Evolutionary conservation across 1,140 invertebrate genomes (phyloP).

Genomic region (Drosophila eugracilis): DNA sequence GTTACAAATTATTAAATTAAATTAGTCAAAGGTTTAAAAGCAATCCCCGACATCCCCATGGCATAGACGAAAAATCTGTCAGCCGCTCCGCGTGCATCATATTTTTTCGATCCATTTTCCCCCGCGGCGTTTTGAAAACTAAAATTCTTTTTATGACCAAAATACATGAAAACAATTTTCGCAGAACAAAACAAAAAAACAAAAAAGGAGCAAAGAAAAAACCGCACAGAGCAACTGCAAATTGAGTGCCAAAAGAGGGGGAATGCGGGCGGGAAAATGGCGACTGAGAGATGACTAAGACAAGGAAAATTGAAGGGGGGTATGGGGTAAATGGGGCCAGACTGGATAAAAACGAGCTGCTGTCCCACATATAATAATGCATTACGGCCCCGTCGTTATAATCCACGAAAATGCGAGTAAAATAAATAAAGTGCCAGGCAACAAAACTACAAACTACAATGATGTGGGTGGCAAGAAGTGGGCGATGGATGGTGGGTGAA

Average conservation of each 20-base stretch:
- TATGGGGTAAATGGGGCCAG: conserved; percentile 1
- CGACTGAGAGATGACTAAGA: conserved; percentile 33
- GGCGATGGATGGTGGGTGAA: not conserved
- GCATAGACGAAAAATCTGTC: not conserved
- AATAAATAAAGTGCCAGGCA: conserved; percentile 41
- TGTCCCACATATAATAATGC: conserved; percentile 45
- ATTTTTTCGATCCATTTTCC: not conserved
- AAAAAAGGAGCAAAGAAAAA: not conserved
- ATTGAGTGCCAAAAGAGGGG: conserved; percentile 14
- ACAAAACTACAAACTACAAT: conserved; percentile 5
- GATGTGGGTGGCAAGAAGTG: conserved; percentile 3
- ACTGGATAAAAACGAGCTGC: conserved; percentile 23
- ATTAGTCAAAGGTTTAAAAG: too few relatives aligned
- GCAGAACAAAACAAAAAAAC: not conserved
- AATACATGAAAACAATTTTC: conserved; percentile 6
- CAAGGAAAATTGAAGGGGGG: conserved; percentile 1
- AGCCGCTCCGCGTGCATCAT: not conserved
- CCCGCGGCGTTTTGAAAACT: not conserved
- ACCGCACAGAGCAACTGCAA: conserved; percentile 17
- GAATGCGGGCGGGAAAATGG: not conserved
- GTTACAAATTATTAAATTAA: too few relatives aligned
- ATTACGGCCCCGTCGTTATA: conserved; percentile 29
- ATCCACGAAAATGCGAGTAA: conserved; percentile 49
- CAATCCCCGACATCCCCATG: not conserved
- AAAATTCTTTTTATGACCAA: conserved; percentile 14